phyloP scores from a whole-genome alignment of 2,113 vertebrate genomes.

The Pycnonotus jocosus region DNA sequence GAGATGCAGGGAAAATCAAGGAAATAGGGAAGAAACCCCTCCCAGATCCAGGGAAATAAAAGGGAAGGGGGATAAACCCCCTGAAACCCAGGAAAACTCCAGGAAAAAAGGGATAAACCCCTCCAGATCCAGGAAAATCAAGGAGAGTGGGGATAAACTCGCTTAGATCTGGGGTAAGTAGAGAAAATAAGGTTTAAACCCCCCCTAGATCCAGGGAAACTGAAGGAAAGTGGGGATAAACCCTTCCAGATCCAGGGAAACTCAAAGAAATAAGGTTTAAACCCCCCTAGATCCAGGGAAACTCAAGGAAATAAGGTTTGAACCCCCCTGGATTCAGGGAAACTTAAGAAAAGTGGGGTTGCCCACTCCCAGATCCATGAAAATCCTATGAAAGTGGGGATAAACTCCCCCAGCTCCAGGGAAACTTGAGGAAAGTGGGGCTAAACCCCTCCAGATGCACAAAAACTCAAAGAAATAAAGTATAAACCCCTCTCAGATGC shows the following conservation, averaged over 20 bases:
- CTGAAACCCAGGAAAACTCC: no score
- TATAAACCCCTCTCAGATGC: neutral
- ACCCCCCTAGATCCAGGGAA: accelerated
- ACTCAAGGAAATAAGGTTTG: neutral
- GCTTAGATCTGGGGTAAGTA: neutral
- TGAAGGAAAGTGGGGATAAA: neutral
- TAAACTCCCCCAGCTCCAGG: neutral
- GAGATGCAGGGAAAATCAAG: neutral
- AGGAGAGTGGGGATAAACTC: neutral
- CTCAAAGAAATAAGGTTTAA: neutral
- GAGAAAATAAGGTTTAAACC: neutral
- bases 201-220: neutral
- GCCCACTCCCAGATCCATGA: no score
- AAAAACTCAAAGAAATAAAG: no score
- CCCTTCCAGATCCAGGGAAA: neutral
- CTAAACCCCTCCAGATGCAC: no score
- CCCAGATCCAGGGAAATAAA: neutral
- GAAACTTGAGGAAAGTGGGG: no score
- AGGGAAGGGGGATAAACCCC: neutral
- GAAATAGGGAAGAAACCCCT: neutral
- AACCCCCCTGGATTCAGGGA: neutral
- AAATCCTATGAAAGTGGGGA: neutral
- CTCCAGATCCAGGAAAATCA: neutral
- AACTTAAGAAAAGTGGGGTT: neutral
- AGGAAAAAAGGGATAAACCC: neutral